Base-by-base conservation (phyloP, 1,140 invertebrate genomes). In the Drosophila micromelanica region DNA sequence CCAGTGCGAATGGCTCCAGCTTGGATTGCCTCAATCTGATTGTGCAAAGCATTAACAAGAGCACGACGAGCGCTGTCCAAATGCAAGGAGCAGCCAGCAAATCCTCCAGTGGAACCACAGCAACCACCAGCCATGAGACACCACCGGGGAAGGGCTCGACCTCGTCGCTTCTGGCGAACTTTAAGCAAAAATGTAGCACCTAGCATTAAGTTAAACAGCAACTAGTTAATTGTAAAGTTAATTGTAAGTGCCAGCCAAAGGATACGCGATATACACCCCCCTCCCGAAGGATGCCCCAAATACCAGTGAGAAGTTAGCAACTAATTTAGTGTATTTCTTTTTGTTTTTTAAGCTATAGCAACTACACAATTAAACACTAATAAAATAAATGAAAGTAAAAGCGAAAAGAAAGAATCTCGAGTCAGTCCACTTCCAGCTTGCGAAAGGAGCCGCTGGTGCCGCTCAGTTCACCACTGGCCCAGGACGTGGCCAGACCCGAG, bases 11-110 rank as follows among this genome's bases (percentile, higher is more conserved):
- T 63, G 91, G 93, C 17, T 95, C 94, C 35, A 95, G 94, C 63
- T 80, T 95, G 73, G 94, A 95, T 74, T 95, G 94, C 45, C 92
- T 95, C 0, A 95, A 93, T 86, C 92, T 95, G 70, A 95, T 95
- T 69, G 94, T 95, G n/a, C 94, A 95, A 90, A 95, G 94, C 85
- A 95, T 95, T 64, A 94, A 93, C 63, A 91, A 81, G 60, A 89
- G 69, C 72, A 73, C 80, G 12, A 78, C 79, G 27, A 73, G 38
- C 51, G 62, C 76, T 15, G 45, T 59, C 46, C 64, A 72, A 30
- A 63, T 13, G 35, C 74, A 60, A 55, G 46, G 57, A 20, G 42
- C 56, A 23, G 42, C 76, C 32, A 52, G 49, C 35, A 71, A 48
- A 42, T 32, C 48, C 32, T 12, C 40, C 11, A 15, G 30, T 13